A percentile compares a stretch with the other conserved stretches of the same genome.
These are phyloP conservation scores for Pseudochirops cupreus DNA, from an alignment of 2,797 vertebrate genomes.

Conservation along the genomic window DNA sequence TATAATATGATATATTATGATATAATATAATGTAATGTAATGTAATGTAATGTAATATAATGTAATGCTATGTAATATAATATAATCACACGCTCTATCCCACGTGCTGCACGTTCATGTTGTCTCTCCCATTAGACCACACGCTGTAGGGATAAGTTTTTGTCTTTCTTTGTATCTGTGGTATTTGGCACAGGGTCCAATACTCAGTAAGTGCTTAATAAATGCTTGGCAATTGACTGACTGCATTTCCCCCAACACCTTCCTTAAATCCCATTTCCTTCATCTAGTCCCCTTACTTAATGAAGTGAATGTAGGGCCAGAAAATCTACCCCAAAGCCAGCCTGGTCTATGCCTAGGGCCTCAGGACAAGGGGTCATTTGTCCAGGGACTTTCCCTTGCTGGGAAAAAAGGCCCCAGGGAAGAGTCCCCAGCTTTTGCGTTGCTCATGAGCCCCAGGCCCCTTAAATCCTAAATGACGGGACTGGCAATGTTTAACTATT, in stretches of 20 bases:
- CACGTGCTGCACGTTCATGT: background rate
- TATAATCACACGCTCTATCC: too few species aligned
- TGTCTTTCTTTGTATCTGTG: background rate
- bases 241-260: background rate
- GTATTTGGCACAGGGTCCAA: too few species aligned
- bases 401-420: too few species aligned
- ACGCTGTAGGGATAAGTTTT: background rate
- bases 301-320: too few species aligned
- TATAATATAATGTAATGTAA: background rate
- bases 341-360: too few species aligned
- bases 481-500: background rate
- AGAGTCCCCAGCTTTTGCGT: too few species aligned
- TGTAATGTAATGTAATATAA: too few species aligned
- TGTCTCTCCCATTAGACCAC: too few species aligned
- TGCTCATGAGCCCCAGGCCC: rapidly evolving
- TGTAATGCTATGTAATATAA: too few species aligned
- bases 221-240: background rate
- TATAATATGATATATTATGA: background rate
- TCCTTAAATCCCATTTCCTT: background rate
- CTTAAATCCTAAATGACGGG: background rate
- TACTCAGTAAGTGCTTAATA: background rate
- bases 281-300: background rate
- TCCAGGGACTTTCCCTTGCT: too few species aligned
- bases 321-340: too few species aligned
- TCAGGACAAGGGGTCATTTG: too few species aligned